These are phyloP conservation scores for Eublepharis macularius DNA, from an alignment of 2,113 vertebrate species.

Conservation along the genomic window DNA sequence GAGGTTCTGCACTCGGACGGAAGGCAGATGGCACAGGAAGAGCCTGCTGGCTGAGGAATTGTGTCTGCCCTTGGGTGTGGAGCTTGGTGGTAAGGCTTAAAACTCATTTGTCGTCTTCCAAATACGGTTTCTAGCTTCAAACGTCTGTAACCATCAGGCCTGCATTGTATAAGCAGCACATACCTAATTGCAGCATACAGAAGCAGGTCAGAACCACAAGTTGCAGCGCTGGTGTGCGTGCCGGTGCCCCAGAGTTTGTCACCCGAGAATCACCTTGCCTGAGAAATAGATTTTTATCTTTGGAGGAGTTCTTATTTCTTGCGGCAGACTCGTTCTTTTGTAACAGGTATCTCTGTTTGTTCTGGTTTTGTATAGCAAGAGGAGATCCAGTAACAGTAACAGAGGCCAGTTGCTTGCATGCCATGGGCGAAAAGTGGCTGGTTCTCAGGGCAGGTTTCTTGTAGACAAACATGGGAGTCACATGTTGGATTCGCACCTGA, in stretches of 20 bases:
- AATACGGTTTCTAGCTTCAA: neutral
- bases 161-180: accelerated
- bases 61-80: neutral
- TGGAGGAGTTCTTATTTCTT: accelerated
- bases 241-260: neutral
- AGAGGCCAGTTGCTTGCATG: neutral
- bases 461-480: too few species aligned
- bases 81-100: neutral
- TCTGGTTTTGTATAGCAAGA: accelerated
- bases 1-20: accelerated
- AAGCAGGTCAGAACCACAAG: neutral
- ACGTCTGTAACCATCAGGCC: accelerated
- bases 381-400: neutral
- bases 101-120: accelerated
- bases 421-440: too few species aligned
- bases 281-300: neutral
- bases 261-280: neutral
- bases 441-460: neutral
- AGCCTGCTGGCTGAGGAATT: too few species aligned
- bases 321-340: accelerated
- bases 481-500: neutral
- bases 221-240: accelerated
- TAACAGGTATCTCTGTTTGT: accelerated
- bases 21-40: neutral
- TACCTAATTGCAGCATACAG: accelerated